These are phyloP conservation scores for Diachasma alloeum DNA, from an alignment of 1,140 invertebrate species.

Conservation along the genomic window DNA sequence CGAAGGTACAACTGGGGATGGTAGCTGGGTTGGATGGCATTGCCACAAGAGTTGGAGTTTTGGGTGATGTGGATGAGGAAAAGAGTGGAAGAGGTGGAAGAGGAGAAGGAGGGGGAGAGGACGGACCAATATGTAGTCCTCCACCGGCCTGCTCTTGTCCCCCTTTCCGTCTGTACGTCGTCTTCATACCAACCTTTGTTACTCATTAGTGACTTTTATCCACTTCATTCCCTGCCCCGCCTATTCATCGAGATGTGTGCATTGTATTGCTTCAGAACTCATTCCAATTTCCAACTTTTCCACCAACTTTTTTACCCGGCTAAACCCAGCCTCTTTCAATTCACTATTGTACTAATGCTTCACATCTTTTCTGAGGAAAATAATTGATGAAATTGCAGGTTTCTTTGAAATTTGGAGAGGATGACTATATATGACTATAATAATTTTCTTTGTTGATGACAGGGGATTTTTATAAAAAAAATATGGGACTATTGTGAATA, in stretches of 20 bases:
- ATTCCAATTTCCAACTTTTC: neutral
- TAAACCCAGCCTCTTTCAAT: neutral
- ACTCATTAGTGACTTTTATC: conserved; percentile 15
- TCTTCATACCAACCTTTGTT: neutral
- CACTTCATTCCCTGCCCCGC: neutral
- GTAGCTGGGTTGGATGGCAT: neutral
- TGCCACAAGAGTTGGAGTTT: neutral
- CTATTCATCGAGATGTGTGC: neutral
- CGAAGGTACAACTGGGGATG: neutral
- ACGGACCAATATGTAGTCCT: conserved; percentile 36
- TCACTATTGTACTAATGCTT: neutral
- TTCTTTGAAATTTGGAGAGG: too few species aligned
- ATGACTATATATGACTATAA: too few species aligned
- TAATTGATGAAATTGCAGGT: too few species aligned
- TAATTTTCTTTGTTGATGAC: too few species aligned
- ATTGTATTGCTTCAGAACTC: neutral
- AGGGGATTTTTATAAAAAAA: neutral
- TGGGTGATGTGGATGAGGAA: neutral
- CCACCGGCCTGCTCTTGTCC: conserved; percentile 37
- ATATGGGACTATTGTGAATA: too few species aligned
- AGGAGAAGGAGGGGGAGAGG: conserved; percentile 30
- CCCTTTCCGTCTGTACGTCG: conserved; percentile 4
- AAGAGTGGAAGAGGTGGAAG: conserved; percentile 19
- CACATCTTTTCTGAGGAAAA: neutral
- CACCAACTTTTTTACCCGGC: conserved; percentile 30